phyloP scores from a whole-genome alignment of 2,113 vertebrate genomes.

The Pleuronectes platessa region DNA sequence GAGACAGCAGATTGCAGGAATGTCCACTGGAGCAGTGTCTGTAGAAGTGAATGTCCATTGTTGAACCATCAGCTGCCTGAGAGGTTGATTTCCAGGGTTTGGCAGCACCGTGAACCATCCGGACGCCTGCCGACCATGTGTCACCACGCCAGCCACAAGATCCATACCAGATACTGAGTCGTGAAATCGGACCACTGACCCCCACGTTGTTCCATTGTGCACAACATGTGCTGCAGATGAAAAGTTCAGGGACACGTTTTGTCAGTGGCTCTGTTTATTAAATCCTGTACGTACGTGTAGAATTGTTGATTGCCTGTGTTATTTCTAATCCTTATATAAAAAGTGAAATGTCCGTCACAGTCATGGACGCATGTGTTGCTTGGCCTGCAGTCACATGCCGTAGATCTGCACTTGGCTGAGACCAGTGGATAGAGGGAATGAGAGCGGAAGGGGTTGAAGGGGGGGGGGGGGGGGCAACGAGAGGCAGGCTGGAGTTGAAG shows the following conservation, averaged over 20 bases:
- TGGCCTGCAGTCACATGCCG: conserved; percentile 60
- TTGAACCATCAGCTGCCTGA: not conserved
- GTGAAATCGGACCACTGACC: not conserved
- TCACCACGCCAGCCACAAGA: not conserved
- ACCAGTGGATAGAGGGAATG: conserved; percentile 38
- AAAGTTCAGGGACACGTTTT: not conserved
- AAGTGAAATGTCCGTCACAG: conserved; percentile 69
- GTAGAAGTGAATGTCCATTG: not conserved
- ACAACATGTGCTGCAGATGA: not conserved
- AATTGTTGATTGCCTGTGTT: not conserved
- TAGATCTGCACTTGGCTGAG: conserved; percentile 67
- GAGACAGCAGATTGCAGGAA: not conserved
- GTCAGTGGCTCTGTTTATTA: not conserved
- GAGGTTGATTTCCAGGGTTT: not conserved
- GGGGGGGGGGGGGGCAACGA: conserved; percentile 16
- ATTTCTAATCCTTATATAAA: not conserved
- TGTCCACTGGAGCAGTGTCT: not conserved
- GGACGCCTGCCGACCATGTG: not conserved
- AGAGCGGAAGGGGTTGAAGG: conserved; percentile 11
- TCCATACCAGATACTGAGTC: not conserved
- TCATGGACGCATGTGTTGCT: conserved; percentile 71
- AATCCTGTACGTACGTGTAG: not conserved
- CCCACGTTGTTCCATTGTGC: not conserved
- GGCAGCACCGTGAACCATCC: not conserved
- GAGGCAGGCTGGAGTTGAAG: conserved; percentile 22